phyloP scores from a whole-genome alignment of 2,113 vertebrate genomes.

The Burhinus oedicnemus region DNA sequence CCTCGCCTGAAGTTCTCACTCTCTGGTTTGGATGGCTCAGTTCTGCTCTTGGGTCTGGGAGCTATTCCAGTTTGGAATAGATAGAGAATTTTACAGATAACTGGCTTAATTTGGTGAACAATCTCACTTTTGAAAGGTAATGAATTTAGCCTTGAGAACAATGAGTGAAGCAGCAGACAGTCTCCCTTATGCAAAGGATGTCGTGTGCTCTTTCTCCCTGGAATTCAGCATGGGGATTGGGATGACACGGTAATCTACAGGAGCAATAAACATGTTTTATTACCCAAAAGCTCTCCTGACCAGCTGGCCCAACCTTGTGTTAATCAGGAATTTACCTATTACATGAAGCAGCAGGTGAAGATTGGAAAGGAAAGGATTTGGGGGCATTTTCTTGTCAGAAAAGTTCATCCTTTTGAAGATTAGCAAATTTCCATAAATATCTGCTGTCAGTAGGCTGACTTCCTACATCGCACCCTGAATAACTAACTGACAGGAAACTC shows the following conservation, averaged over 20 bases:
- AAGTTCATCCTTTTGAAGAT: not conserved
- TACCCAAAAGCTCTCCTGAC: not conserved
- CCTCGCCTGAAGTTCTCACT: not conserved
- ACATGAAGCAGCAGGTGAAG: not conserved
- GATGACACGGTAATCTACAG: not conserved
- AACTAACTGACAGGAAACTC: constrained; percentile 32
- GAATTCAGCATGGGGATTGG: not conserved
- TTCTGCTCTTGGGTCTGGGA: not conserved
- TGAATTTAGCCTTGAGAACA: not conserved
- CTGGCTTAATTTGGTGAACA: not conserved
- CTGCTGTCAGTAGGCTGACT: not conserved
- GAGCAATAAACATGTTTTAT: not conserved
- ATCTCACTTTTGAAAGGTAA: not conserved
- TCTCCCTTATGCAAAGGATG: not conserved
- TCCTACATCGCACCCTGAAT: not conserved
- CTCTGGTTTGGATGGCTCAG: not conserved
- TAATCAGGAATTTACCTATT: not conserved
- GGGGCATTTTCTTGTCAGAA: not conserved
- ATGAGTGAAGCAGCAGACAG: not conserved
- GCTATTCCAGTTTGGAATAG: not conserved
- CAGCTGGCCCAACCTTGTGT: not conserved
- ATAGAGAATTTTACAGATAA: not conserved
- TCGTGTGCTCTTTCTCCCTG: not conserved
- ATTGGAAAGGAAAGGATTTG: not conserved
- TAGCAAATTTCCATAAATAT: not conserved